Evolutionary conservation across 2,888 invertebrate genomes (phyloP), one percentile per base, ranked within the genome.

Genomic region (Electrophaes corylata): DNA sequence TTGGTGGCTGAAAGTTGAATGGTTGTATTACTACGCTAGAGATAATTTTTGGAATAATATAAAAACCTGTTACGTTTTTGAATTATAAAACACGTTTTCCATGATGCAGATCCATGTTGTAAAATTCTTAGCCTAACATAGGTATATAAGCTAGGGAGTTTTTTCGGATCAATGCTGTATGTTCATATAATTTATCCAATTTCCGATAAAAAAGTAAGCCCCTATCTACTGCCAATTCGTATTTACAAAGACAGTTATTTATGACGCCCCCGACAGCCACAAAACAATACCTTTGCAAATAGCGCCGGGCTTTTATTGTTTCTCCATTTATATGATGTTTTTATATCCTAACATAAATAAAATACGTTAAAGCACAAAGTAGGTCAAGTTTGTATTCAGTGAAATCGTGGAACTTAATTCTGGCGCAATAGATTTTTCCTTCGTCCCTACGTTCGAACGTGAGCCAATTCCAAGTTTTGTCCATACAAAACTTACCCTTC

Each of bases 361-460:
- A 65, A 54, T 16, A 60, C 64, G 20, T 44, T 47, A 46, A 6
- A 67, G 52, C 18, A 43, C 26, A 64, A 71, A 76, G 47, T 72
- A 62, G 77, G 75, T 70, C 73, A 77, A 72, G 72, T 72, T 70
- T 73, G 64, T 57, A 46, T 66, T 67, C 58, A 48, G 56, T 51
- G 60, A 65, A 72, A 73, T 67, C 57, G 62, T 54, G 65, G 62
- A 66, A 73, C 66, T 70, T 72, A 73, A 73, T 75, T 73, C 69
- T 60, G 61, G 43, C 62, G 65, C 70, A 69, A 74, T 74, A 71
- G 65, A 73, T 67, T 73, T 75, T 73, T 63, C 58, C 62, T 54
- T 58, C 53, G 41, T 31, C 26, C 46, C 60, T 59, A 61, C 40
- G 53, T 57, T 67, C 57, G 60, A 70, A 70, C 69, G 71, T 67